Conservation (phyloP, 2,888 invertebrate species). For the Heliconius cydno region DNA sequence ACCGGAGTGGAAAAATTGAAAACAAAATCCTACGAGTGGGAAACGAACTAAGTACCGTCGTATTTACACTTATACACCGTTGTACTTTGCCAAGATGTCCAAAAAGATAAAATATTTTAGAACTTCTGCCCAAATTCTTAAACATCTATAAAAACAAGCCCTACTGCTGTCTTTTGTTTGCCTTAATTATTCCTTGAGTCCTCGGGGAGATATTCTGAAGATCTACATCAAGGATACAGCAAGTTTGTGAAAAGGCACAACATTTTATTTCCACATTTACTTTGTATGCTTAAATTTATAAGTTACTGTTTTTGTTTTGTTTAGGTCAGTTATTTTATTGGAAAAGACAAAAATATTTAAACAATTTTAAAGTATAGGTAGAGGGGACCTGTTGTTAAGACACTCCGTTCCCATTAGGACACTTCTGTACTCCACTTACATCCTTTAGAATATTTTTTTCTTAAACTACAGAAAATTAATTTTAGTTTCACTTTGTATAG, state of each 20-base stretch:
- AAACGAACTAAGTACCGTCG: too few relatives aligned
- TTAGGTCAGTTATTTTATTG: neutral
- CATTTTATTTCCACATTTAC: neutral
- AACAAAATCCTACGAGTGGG: too few relatives aligned
- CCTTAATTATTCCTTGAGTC: conserved; percentile 15
- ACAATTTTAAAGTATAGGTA: too few relatives aligned
- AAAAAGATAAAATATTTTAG: neutral
- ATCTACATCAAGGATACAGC: conserved; percentile 14
- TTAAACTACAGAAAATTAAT: too few relatives aligned
- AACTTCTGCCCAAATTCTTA: neutral
- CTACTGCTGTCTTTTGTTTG: neutral
- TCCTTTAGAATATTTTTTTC: too few relatives aligned
- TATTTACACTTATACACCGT: too few relatives aligned
- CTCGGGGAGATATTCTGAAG: conserved; percentile 11
- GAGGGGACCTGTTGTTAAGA: too few relatives aligned
- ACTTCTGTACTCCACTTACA: too few relatives aligned
- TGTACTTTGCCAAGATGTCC: neutral
- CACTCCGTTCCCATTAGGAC: too few relatives aligned
- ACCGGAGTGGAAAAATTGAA: too few relatives aligned
- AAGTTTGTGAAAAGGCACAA: neutral
- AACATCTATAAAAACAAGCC: neutral
- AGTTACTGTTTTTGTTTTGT: neutral
- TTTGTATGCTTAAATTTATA: neutral
- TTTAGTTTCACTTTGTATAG: neutral
- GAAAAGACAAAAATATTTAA: too few relatives aligned